Base-by-base conservation (phyloP, 2,797 vertebrate genomes). In the Ctenopoma multispine region DNA sequence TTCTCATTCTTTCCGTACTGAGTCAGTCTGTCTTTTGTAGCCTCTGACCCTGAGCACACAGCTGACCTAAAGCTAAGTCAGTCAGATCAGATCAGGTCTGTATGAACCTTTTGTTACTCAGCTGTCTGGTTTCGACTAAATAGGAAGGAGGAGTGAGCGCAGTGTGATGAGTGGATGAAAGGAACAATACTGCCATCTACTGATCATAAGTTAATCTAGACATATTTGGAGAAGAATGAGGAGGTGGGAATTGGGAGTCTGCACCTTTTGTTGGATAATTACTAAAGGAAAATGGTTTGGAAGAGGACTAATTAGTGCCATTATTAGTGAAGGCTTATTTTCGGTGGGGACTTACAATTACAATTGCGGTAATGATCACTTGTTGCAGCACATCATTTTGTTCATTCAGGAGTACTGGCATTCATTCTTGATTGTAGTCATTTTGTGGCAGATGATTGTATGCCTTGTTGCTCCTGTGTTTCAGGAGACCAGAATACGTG, bases 401-500 rank as follows among this genome's bases (percentile, higher is more conserved):
- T 69, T 82, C 48, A 68, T 79, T 72, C 66, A 83, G 48, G 29
- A 79, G 49, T 34, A 4, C 56, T 27, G 60, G 36, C 61, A 49
- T 73, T 86, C 27, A 48, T 61, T 66, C 54, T 23, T 65, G 47
- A 74, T 51, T 74, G 63, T 61, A 50, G 43, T 61, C n/a, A 65
- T 77, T 77, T 69, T 51, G 43, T 56, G 7, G 24, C 23, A 49
- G 14, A 63, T 49, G 18, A 77, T 73, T 81, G 56, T 50, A 62
- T 55, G 60, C 53, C 69, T 24, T 78, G 27, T 46, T 18, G 3
- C 24, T 51, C 9, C 4, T 11, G 34, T 77, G 8, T 67, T 69
- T 4, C 89, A 99, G 97, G 97, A 98, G 78, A 98, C 97, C 1
- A 95, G 95, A 55, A 96, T 98, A 90, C 93, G 96, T 0, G 94